Evolutionary conservation across 2,888 invertebrate species (phyloP).

Genomic region (Leuctra nigra): DNA sequence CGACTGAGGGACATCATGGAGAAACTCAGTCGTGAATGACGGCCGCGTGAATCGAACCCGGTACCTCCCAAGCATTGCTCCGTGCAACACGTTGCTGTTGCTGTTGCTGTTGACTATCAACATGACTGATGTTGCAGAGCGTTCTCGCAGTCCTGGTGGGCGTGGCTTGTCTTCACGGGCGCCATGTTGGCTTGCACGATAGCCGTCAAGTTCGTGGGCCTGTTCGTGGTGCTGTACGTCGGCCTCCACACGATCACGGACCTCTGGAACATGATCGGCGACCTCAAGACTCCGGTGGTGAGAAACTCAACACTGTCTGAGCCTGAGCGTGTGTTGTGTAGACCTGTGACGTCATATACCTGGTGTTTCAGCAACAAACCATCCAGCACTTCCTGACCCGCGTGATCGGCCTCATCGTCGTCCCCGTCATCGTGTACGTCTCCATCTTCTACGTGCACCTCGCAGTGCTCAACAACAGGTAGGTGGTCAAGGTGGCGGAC

Average conservation of each 20-base stretch:
- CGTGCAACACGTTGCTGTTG: no score
- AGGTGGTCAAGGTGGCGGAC: no score
- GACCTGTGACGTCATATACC: no score
- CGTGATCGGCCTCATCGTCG: conserved; percentile 70
- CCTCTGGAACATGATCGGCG: conserved; percentile 83
- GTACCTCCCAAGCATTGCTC: no score
- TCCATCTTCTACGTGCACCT: conserved; percentile 88
- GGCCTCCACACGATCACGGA: conserved; percentile 82
- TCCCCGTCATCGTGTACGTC: conserved; percentile 77
- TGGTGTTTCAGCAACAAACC: conserved; percentile 54
- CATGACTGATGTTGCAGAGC: conserved; percentile 45
- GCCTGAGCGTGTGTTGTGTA: no score
- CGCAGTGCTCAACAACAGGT: conserved; percentile 79
- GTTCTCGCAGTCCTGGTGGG: conserved; percentile 70
- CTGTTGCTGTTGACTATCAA: no score
- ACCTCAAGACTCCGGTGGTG: conserved; percentile 73
- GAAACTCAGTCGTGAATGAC: no score
- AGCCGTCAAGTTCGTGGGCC: conserved; percentile 93
- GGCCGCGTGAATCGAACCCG: no score
- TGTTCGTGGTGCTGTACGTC: conserved; percentile 83
- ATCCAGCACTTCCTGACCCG: conserved; percentile 77
- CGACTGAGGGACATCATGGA: no score
- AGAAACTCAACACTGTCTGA: conserved; percentile 39
- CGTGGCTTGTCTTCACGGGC: conserved; percentile 78
- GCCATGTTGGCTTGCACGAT: conserved; percentile 80